A percentile compares a stretch with the other conserved stretches of the same genome.
Evolutionary conservation across 2,797 vertebrate genomes (phyloP).

Genomic region (Enteromius afrohamiltoni): DNA sequence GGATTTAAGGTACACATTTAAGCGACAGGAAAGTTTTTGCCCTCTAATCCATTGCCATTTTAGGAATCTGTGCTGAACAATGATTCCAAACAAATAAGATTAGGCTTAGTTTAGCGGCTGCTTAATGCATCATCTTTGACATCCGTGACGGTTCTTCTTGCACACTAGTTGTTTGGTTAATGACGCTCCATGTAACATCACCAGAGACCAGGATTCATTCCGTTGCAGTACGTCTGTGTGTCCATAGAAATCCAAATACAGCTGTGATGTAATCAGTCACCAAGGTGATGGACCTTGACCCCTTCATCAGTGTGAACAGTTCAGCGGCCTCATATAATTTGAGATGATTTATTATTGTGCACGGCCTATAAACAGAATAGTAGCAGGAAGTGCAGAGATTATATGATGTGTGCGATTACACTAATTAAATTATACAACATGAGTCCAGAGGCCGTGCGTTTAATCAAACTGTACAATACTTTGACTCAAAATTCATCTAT

Average conservation of each 20-base stretch:
- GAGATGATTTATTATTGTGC: conserved; percentile 20
- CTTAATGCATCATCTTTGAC: not conserved
- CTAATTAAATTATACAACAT: conserved; percentile 28
- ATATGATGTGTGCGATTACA: not conserved
- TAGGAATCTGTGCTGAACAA: not conserved
- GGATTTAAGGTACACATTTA: not conserved
- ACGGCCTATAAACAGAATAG: conserved; percentile 35
- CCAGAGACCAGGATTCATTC: conserved; percentile 3
- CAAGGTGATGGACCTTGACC: conserved; percentile 34
- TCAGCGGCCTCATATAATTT: conserved; percentile 15
- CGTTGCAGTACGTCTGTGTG: conserved; percentile 12
- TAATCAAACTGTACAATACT: not conserved
- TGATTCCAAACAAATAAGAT: not conserved
- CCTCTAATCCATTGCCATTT: not conserved
- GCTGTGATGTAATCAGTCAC: conserved; percentile 9
- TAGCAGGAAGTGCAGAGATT: conserved; percentile 16
- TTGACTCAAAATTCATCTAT: not conserved
- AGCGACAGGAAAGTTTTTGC: not conserved
- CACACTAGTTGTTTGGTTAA: not conserved
- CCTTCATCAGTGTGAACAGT: conserved; percentile 21
- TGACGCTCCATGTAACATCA: not conserved
- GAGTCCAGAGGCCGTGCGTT: not conserved
- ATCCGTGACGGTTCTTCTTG: not conserved
- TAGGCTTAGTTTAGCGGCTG: not conserved
- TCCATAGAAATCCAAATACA: conserved; percentile 28